Evolutionary conservation across 2,797 vertebrate species (phyloP).

Genomic region (Okamejei kenojei): DNA sequence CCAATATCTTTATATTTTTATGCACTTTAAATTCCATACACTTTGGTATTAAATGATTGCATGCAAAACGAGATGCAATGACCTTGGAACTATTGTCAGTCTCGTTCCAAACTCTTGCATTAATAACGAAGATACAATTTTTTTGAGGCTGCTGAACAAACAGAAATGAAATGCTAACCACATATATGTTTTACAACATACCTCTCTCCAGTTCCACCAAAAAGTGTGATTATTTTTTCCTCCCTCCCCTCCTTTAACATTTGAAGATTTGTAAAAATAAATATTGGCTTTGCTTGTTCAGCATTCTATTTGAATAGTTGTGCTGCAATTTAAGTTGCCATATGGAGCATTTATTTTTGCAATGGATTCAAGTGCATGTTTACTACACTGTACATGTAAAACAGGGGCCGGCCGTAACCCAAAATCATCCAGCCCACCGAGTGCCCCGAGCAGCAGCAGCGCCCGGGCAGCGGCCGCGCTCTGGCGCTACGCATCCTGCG

Average conservation of each 20-base stretch:
- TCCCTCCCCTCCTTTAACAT: too few species aligned
- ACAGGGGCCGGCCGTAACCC: too few species aligned
- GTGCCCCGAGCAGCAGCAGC: too few species aligned
- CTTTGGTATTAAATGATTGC: neutral
- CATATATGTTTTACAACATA: neutral
- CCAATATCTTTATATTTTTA: neutral
- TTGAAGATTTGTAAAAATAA: neutral
- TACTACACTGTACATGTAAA: neutral
- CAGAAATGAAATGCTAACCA: neutral
- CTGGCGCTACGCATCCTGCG: too few species aligned
- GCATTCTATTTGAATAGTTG: neutral
- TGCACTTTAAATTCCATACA: neutral
- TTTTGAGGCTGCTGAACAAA: neutral
- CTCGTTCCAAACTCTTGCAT: neutral
- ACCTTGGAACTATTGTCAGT: neutral
- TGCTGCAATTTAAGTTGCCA: neutral
- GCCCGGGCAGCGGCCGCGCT: too few species aligned
- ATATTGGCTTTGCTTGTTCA: constrained; percentile 1
- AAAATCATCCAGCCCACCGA: too few species aligned
- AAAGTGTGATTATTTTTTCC: neutral
- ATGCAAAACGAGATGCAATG: neutral
- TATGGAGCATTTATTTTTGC: neutral
- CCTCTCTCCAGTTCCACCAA: neutral
- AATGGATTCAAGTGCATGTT: neutral
- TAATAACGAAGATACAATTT: neutral